Base-by-base conservation (phyloP, 2,797 vertebrate genomes). In the Dicrostonyx torquatus region DNA sequence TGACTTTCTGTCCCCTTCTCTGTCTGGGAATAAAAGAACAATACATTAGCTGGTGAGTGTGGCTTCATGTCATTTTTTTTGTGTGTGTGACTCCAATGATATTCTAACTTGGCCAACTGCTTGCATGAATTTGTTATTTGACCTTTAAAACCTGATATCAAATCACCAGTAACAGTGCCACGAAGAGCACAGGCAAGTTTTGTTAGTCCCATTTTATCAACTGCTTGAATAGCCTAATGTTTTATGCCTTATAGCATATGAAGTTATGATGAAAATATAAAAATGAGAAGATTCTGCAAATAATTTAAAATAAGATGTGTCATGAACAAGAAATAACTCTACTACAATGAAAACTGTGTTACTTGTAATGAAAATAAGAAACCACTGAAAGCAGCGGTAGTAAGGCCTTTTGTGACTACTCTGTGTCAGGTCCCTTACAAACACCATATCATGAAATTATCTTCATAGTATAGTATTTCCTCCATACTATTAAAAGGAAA, bases 271-370 rank as follows among this genome's bases (percentile, higher is more conserved):
- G 17, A 43, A 94, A 88, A 37, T 76, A 88, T 1, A 60, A 82
- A 94, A 89, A 75, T 60, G 11, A 91, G 68, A 94, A 86, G 3
- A 45, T 73, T 87, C 45, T 89, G 78, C n/a, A 72, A 58, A 31
- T 14, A 78, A 60, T 60, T 68, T 87, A 72, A 4, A 6, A 0
- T 76, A 95, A 86, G 31, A 13, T 45, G 9, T 62, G 10, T 84
- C 15, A n/a, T 43, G 18, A 91, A 95, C 31, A 72, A 31, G 22
- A 84, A 93, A 58, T 60, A 73, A 87, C 53, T 79, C 93, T 6
- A 60, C 20, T 73, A 17, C 11, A 78, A 80, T 66, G 50, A 22
- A 48, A 91, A 86, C 22, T 24, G 10, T 76, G 37, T 68, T 17
- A 6, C 0, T 89, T 78, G 40, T 55, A 87, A 53, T 50, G 34